Percentiles rank a stretch among this genome's conserved stretches.
Evolutionary conservation across 2,113 vertebrate species (phyloP).

Genomic region (Athene cunicularia): DNA sequence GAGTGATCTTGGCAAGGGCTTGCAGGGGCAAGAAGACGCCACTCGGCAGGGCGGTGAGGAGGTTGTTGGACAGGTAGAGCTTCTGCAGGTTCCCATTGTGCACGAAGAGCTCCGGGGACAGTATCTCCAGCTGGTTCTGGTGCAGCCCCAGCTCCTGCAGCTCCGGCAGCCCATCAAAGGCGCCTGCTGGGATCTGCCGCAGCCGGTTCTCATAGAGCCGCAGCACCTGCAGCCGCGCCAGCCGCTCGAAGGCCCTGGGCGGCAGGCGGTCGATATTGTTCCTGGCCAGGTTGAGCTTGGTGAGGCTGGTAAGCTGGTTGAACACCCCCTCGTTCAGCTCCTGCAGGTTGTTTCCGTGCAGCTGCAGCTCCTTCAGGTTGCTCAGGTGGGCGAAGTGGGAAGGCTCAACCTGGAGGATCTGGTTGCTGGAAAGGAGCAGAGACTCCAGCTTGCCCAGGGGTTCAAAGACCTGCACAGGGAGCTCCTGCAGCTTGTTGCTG

Average conservation of each 20-base stretch:
- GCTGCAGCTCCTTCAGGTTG: constrained; percentile 77
- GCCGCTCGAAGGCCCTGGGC: constrained; percentile 75
- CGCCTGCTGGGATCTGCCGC: constrained; percentile 73
- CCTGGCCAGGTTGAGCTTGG: constrained; percentile 80
- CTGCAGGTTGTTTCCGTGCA: constrained; percentile 75
- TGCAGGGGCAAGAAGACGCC: constrained; percentile 85
- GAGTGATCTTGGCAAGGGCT: constrained; percentile 80
- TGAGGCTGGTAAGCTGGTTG: constrained; percentile 77
- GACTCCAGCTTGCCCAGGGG: constrained; percentile 86
- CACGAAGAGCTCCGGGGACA: constrained; percentile 80
- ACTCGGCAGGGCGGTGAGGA: constrained; percentile 76
- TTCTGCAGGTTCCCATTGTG: constrained; percentile 82
- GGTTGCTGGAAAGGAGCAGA: constrained; percentile 83
- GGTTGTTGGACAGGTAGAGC: constrained; percentile 89
- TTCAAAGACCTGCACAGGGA: constrained; percentile 78
- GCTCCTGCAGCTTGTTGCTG: constrained; percentile 76
- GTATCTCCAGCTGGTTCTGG: constrained; percentile 82
- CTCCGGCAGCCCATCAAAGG: constrained; percentile 74
- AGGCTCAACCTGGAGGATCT: constrained; percentile 70
- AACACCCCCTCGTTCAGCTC: constrained; percentile 80
- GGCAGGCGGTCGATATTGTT: constrained; percentile 81
- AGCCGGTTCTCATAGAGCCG: constrained; percentile 86
- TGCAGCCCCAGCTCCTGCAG: constrained; percentile 86
- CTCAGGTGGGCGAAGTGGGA: constrained; percentile 71
- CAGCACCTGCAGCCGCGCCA: constrained; percentile 79